A percentile compares a stretch with the other conserved stretches of the same genome.
Conservation (phyloP, 2,797 vertebrate species). For the Uromys caudimaculatus region DNA sequence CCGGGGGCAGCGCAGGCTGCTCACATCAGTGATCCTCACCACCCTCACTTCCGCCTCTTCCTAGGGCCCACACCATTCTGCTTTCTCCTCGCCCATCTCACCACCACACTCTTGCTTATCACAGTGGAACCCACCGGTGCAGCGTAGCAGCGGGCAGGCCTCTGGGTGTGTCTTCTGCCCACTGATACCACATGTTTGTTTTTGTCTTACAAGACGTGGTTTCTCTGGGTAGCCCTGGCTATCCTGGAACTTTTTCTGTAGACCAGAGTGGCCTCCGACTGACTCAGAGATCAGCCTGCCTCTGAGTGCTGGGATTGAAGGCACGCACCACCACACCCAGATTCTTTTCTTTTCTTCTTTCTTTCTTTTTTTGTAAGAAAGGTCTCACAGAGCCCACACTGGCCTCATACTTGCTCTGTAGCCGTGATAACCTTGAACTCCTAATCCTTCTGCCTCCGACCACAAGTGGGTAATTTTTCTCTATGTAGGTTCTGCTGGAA, state of each 20-base stretch:
- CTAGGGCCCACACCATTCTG: neutral
- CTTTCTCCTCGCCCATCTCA: neutral
- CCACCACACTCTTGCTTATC: neutral
- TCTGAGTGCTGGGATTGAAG: neutral
- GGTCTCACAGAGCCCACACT: neutral
- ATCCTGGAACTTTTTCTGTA: neutral
- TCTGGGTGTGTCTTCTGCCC: neutral
- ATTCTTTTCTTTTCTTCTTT: neutral
- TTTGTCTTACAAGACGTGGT: neutral
- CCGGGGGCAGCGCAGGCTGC: neutral
- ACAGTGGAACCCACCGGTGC: neutral
- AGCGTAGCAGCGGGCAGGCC: neutral
- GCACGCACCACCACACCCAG: neutral
- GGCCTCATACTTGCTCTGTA: neutral
- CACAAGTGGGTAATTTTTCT: neutral
- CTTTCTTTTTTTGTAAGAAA: neutral
- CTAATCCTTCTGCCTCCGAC: neutral
- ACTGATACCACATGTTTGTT: neutral
- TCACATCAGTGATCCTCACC: neutral
- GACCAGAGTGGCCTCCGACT: too few species aligned
- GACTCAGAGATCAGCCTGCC: neutral
- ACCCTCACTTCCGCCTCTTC: neutral
- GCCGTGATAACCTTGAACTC: neutral
- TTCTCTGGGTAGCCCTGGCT: neutral
- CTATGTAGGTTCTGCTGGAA: neutral